phyloP scores from a whole-genome alignment of 2,797 vertebrate genomes.

The Notolepis coatsorum region DNA sequence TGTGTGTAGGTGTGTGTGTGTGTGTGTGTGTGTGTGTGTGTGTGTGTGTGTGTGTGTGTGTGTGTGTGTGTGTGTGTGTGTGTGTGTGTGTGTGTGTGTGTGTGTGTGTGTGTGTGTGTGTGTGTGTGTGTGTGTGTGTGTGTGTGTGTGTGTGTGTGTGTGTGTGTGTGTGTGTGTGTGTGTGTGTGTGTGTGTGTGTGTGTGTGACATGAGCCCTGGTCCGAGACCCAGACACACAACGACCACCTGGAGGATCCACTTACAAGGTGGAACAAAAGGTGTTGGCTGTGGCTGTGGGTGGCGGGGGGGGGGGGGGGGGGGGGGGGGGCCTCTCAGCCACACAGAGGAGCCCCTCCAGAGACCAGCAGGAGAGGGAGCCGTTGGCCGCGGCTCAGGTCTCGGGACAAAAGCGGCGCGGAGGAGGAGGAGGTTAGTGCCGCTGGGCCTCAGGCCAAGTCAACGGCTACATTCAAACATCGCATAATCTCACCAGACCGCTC shows the following conservation, averaged over 20 bases:
- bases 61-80: slow-evolving; percentile 4
- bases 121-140: slow-evolving; percentile 14
- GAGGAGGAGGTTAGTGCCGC: slow-evolving; percentile 10
- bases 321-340: slow-evolving; percentile 67
- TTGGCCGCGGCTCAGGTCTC: slow-evolving; percentile 63
- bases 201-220: slow-evolving; percentile 31
- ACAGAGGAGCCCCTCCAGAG: slow-evolving; percentile 72
- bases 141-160: slow-evolving; percentile 5
- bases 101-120: slow-evolving; percentile 5
- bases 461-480: slow-evolving; percentile 20
- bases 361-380: slow-evolving; percentile 62
- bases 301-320: slow-evolving; percentile 15
- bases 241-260: slow-evolving; percentile 81
- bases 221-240: slow-evolving; percentile 32
- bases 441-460: slow-evolving; percentile 23
- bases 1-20: slow-evolving; percentile 17
- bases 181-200: slow-evolving; percentile 13
- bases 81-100: slow-evolving; percentile 15
- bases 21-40: slow-evolving; percentile 4
- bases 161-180: slow-evolving; percentile 5
- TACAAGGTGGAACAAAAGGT: slow-evolving; percentile 83
- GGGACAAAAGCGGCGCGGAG: slow-evolving; percentile 45
- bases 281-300: slow-evolving; percentile 37
- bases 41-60: slow-evolving; percentile 17
- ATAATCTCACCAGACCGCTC: not conserved